Percentiles rank a stretch among this genome's conserved stretches.
phyloP scores from a whole-genome alignment of 2,797 vertebrate genomes.

The Sarcophilus harrisii region DNA sequence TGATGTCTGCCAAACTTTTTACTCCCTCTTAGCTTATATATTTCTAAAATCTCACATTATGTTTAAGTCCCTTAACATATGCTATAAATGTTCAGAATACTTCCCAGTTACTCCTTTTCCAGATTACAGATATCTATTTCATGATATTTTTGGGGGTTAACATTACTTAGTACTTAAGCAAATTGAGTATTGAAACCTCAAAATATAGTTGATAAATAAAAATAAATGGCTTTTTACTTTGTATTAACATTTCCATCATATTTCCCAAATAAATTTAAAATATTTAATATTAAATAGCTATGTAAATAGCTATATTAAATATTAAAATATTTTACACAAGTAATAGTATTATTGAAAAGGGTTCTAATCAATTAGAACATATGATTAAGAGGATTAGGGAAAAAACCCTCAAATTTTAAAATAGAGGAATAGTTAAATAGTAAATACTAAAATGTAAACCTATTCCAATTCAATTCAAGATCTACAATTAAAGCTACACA shows the following conservation, averaged over 20 bases:
- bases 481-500: not conserved
- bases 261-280: not conserved
- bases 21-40: not conserved
- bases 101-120: not conserved
- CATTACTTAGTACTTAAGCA: not conserved
- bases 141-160: not conserved
- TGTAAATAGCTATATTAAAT: too few relatives aligned
- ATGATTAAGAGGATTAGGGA: not conserved
- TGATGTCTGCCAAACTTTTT: not conserved
- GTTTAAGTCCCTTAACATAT: not conserved
- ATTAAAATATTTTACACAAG: not conserved
- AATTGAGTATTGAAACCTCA: not conserved
- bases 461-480: not conserved
- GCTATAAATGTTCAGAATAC: not conserved
- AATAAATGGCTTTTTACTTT: not conserved
- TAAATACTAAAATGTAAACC: not conserved
- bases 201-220: not conserved
- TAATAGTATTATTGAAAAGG: not conserved
- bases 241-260: not conserved
- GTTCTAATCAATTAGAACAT: not conserved
- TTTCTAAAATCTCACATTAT: not conserved
- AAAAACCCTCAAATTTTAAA: not conserved
- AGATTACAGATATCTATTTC: not conserved
- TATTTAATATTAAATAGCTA: too few relatives aligned
- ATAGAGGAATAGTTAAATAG: not conserved